Evolutionary conservation across 1,140 invertebrate species (phyloP).

Genomic region (Bombus huntii): DNA sequence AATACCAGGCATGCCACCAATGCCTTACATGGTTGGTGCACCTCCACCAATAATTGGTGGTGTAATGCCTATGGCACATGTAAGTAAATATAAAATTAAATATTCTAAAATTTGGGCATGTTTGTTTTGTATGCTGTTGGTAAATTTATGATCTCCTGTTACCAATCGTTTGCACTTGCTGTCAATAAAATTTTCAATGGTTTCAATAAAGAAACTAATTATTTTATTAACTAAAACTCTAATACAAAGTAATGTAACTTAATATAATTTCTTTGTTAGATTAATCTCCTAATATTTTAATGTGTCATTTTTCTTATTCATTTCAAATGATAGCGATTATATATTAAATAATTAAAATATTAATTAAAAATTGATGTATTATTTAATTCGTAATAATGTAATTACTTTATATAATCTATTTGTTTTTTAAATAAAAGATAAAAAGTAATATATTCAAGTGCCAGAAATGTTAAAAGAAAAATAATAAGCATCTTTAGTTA

Average conservation of each 20-base stretch:
- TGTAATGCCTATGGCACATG: constrained; percentile 82
- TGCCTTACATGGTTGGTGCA: constrained; percentile 81
- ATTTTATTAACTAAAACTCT: background rate
- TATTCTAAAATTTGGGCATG: background rate
- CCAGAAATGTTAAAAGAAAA: background rate
- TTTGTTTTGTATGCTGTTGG: constrained; percentile 9
- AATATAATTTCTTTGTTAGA: background rate
- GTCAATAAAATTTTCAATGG: background rate
- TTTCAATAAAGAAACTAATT: background rate
- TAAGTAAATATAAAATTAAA: constrained; percentile 67
- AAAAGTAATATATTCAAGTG: background rate
- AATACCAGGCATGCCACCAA: constrained; percentile 81
- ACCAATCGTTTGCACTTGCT: constrained; percentile 10
- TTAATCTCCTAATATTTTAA: background rate
- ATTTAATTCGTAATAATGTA: background rate
- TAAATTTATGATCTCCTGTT: constrained; percentile 6
- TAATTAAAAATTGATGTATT: background rate
- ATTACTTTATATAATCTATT: background rate
- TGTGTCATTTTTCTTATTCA: background rate
- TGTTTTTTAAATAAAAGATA: background rate
- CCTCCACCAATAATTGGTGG: constrained; percentile 81
- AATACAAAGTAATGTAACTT: background rate
- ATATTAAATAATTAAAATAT: background rate
- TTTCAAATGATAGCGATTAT: background rate
- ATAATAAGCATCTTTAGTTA: background rate